Conservation (phyloP, 2,888 invertebrate species). For the Hemicrepidius hirtus region DNA sequence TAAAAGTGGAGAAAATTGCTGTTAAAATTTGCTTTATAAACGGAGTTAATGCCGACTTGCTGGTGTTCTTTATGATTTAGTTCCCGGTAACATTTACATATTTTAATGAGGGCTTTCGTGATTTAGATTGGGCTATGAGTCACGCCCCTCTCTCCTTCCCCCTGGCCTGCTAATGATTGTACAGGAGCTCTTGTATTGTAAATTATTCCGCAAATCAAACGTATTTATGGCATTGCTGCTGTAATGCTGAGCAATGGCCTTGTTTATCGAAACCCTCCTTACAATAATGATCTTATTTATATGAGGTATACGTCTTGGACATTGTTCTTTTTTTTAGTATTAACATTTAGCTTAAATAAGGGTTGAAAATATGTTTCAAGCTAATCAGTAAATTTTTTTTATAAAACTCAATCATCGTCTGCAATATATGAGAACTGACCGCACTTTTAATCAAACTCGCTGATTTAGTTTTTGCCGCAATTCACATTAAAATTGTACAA, state of each 20-base stretch:
- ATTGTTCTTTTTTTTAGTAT: neutral
- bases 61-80: conserved; percentile 66
- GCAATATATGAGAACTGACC: conserved; percentile 52
- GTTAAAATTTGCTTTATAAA: conserved; percentile 59
- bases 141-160: conserved; percentile 49
- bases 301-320: neutral
- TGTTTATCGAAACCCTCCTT: conserved; percentile 36
- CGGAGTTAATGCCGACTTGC: conserved; percentile 64
- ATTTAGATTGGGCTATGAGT: conserved; percentile 61
- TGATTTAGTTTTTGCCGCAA: conserved; percentile 61
- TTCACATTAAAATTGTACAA: conserved; percentile 63
- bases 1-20: conserved; percentile 50
- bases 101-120: conserved; percentile 67
- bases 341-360: neutral
- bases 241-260: conserved; percentile 43
- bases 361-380: neutral
- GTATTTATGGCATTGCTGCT: conserved; percentile 41
- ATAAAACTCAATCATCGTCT: conserved; percentile 19
- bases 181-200: conserved; percentile 59
- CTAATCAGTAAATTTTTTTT: conserved; percentile 8
- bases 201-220: conserved; percentile 60
- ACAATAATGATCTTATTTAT: conserved; percentile 1
- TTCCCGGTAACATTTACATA: conserved; percentile 67
- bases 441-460: conserved; percentile 63
- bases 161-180: conserved; percentile 59